Evolutionary conservation across 2,888 invertebrate genomes (phyloP).

Genomic region (Baccha elongata): DNA sequence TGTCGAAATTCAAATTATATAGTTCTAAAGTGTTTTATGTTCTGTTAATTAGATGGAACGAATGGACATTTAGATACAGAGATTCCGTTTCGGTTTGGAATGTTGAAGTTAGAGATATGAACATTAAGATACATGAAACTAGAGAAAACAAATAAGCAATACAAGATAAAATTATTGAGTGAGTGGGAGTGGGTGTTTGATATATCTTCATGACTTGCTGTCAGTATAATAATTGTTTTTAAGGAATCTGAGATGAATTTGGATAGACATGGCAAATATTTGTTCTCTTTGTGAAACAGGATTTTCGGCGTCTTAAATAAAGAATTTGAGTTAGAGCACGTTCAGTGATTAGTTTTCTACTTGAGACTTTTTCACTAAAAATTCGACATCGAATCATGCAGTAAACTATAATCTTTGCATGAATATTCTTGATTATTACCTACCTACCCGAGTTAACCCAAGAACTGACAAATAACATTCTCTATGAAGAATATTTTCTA

Average conservation of each 20-base stretch:
- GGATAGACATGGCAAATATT: too few species aligned
- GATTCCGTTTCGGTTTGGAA: conserved; percentile 7
- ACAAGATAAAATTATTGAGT: background rate
- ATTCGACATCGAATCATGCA: too few species aligned
- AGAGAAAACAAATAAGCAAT: background rate
- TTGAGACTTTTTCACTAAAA: too few species aligned
- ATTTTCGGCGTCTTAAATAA: too few species aligned
- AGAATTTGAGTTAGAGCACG: too few species aligned
- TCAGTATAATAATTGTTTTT: background rate
- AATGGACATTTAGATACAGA: background rate
- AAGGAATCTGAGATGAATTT: conserved; percentile 1
- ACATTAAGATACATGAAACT: conserved; percentile 4
- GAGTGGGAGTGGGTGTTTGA: background rate
- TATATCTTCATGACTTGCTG: conserved; percentile 9
- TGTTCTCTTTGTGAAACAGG: too few species aligned
- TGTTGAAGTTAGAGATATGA: conserved; percentile 2
- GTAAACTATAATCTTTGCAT: too few species aligned
- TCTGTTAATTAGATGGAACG: conserved; percentile 15
- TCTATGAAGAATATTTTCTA: too few species aligned
- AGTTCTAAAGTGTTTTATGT: conserved; percentile 4
- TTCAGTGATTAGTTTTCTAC: too few species aligned
- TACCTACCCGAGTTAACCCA: too few species aligned
- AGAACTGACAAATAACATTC: too few species aligned
- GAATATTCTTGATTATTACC: too few species aligned
- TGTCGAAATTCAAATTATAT: conserved; percentile 13